Conservation (phyloP, 2,113 vertebrate species). For the Bagarius yarrelli region DNA sequence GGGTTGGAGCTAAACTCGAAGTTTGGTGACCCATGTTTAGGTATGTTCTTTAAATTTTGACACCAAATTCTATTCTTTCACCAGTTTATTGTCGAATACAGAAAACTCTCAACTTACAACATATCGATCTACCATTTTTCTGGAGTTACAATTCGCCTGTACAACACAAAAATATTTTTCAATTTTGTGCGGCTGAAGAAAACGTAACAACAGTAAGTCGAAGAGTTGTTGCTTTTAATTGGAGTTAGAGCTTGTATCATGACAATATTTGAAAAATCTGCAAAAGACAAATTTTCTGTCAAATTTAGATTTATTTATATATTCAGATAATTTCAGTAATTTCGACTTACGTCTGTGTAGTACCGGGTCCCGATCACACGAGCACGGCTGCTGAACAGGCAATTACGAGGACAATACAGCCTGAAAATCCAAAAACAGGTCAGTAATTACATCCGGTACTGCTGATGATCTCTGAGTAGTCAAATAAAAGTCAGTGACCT, state of each 20-base stretch:
- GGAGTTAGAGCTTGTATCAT: neutral
- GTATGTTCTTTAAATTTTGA: neutral
- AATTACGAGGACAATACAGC: conserved; percentile 90
- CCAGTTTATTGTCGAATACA: neutral
- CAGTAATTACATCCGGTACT: neutral
- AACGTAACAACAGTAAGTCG: no score
- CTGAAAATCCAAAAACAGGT: conserved; percentile 63
- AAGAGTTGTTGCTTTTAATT: no score
- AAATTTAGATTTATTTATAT: neutral
- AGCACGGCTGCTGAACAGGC: conserved; percentile 77
- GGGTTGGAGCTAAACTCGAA: no score
- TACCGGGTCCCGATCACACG: conserved; percentile 84
- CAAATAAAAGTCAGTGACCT: conserved; percentile 70
- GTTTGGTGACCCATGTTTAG: no score
- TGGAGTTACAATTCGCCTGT: no score
- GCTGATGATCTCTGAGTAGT: neutral
- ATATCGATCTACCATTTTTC: no score
- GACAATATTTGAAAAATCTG: neutral
- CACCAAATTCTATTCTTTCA: neutral
- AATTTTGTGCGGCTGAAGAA: no score
- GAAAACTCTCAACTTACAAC: no score
- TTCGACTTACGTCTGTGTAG: conserved; percentile 88
- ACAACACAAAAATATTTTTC: no score
- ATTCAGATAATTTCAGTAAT: neutral
- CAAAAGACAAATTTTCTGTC: neutral